Percentiles rank a stretch among this genome's conserved stretches.
These are phyloP conservation scores for Zaprionus nigranus DNA, from an alignment of 1,140 invertebrate species.

Conservation along the genomic window DNA sequence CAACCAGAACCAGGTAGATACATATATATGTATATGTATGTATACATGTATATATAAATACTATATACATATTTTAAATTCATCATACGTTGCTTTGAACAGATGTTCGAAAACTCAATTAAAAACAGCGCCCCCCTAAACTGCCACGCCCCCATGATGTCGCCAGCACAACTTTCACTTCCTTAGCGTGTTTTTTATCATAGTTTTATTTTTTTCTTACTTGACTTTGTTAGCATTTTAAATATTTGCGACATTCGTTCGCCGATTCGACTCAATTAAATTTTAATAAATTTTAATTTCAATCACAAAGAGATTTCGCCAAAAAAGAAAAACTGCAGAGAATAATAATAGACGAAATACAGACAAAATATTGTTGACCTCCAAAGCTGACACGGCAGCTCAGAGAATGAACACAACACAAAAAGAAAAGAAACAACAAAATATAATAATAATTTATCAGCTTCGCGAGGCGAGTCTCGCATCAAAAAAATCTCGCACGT, in stretches of 20 bases:
- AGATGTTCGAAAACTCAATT: slow-evolving; percentile 3
- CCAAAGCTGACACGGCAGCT: slow-evolving; percentile 75
- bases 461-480: slow-evolving; percentile 47
- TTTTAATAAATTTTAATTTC: slow-evolving; percentile 76
- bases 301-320: slow-evolving; percentile 61
- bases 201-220: slow-evolving; percentile 13
- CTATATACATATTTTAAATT: neutral
- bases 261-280: slow-evolving; percentile 66
- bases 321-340: slow-evolving; percentile 31
- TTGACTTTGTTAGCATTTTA: neutral
- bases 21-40: neutral
- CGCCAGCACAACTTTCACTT: slow-evolving; percentile 34
- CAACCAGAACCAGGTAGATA: neutral
- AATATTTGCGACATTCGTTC: slow-evolving; percentile 28
- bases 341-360: slow-evolving; percentile 32
- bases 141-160: neutral
- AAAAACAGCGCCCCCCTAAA: neutral
- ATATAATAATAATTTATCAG: slow-evolving; percentile 75
- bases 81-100: neutral
- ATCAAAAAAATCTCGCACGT: slow-evolving; percentile 72
- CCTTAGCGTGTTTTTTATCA: slow-evolving; percentile 16
- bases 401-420: slow-evolving; percentile 46
- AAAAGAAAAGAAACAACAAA: slow-evolving; percentile 42
- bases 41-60: too few species aligned
- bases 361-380: slow-evolving; percentile 57